Percentiles rank a stretch among this genome's conserved stretches.
phyloP scores from a whole-genome alignment of 2,888 invertebrate genomes.

The Tenthredo amoena region DNA sequence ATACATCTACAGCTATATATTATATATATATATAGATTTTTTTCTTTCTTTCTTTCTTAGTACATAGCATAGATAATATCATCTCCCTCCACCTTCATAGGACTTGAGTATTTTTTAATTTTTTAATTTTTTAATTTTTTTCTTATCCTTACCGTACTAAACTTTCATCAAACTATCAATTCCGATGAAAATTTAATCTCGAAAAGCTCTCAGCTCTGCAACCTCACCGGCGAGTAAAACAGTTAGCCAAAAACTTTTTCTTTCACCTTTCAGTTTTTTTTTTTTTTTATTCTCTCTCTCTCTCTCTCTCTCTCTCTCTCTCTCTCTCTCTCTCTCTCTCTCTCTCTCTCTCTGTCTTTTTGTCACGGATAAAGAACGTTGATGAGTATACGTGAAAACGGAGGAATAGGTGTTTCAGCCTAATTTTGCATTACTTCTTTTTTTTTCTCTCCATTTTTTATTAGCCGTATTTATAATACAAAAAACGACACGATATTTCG shows the following conservation, averaged over 20 bases:
- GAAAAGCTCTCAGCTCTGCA: neutral
- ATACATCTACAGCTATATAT: too few species aligned
- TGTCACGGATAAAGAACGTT: neutral
- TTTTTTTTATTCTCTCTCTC: neutral
- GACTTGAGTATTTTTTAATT: neutral
- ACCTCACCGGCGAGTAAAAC: neutral
- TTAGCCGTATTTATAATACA: neutral
- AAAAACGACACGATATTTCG: neutral
- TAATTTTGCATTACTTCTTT: neutral
- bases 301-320: neutral
- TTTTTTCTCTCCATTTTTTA: neutral
- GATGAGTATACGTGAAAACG: neutral
- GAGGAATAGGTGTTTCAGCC: neutral
- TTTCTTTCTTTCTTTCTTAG: neutral
- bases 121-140: neutral
- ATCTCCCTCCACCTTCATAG: neutral
- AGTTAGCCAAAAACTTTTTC: slow-evolving; percentile 3
- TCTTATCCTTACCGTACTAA: neutral
- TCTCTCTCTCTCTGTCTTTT: neutral
- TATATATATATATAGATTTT: too few species aligned
- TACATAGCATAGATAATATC: neutral
- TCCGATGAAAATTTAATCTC: slow-evolving; percentile 25
- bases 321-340: neutral
- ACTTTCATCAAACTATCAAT: slow-evolving; percentile 18
- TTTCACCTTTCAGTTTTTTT: neutral